These are phyloP conservation scores for Sarotherodon lohbergeri DNA, from an alignment of 2,113 vertebrate species.

Conservation along the genomic window DNA sequence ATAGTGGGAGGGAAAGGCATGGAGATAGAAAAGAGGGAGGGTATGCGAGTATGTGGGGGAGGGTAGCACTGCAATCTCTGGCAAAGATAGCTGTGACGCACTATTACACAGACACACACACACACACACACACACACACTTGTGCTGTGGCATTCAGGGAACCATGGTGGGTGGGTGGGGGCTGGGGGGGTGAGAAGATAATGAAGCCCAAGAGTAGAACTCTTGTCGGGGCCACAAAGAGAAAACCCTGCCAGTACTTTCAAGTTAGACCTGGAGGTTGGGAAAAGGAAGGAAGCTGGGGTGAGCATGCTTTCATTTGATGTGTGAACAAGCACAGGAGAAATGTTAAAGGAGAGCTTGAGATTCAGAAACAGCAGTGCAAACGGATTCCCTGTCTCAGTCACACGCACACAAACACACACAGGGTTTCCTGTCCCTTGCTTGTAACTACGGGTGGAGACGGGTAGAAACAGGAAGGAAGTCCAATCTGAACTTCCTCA, in stretches of 20 bases:
- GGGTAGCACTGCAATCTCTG: constrained; percentile 60
- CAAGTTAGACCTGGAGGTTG: constrained; percentile 2
- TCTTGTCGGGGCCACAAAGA: constrained; percentile 5
- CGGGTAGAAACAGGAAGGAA: constrained; percentile 69
- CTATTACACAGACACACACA: constrained; percentile 12
- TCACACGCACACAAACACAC: neutral
- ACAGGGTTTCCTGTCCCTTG: constrained; percentile 58
- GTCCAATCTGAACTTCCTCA: constrained; percentile 69
- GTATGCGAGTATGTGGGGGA: constrained; percentile 54
- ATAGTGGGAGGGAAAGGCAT: constrained; percentile 43
- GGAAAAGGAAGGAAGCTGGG: neutral
- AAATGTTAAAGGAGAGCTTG: neutral
- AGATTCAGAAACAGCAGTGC: neutral
- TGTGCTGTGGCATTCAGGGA: constrained; percentile 43
- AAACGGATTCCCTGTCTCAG: constrained; percentile 14
- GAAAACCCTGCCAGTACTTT: neutral
- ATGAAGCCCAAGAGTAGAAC: neutral
- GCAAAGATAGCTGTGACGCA: constrained; percentile 63
- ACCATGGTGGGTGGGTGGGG: neutral
- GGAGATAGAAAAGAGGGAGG: constrained; percentile 45
- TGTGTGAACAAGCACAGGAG: neutral
- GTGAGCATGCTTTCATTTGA: neutral
- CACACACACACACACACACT: neutral
- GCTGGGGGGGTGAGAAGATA: neutral
- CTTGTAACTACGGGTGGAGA: constrained; percentile 62